phyloP scores from a whole-genome alignment of 1,140 invertebrate genomes.

The Oncopodura yosiiana region DNA sequence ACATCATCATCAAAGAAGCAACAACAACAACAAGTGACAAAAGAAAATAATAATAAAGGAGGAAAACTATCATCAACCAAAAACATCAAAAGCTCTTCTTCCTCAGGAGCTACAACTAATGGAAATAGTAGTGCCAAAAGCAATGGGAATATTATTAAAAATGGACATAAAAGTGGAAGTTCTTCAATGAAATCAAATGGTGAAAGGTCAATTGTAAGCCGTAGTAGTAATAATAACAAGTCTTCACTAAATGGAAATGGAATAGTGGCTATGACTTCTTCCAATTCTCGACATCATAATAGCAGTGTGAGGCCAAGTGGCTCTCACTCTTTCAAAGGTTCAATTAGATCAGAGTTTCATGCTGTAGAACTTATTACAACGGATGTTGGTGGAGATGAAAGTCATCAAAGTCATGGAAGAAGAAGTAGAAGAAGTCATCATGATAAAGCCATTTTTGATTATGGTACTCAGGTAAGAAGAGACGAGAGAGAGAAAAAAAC shows the following conservation, averaged over 20 bases:
- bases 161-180: background rate
- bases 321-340: conserved; percentile 24
- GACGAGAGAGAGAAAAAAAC: conserved; percentile 2
- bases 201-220: too few species aligned
- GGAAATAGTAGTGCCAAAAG: conserved; percentile 5
- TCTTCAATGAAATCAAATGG: too few species aligned
- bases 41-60: too few species aligned
- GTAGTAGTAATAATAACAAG: too few species aligned
- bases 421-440: background rate
- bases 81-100: too few species aligned
- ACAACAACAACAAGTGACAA: too few species aligned
- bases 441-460: background rate
- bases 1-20: too few species aligned
- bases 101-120: too few species aligned
- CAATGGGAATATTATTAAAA: background rate
- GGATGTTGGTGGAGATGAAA: conserved; percentile 58
- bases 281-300: too few species aligned
- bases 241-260: too few species aligned
- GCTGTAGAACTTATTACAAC: conserved; percentile 49
- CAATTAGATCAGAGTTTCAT: conserved; percentile 29
- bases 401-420: conserved; percentile 34
- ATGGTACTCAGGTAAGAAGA: background rate
- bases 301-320: background rate
- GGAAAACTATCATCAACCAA: too few species aligned
- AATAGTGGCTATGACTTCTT: too few species aligned